Base-by-base conservation (phyloP, 2,888 invertebrate genomes). In the Platycheirus rosarum region DNA sequence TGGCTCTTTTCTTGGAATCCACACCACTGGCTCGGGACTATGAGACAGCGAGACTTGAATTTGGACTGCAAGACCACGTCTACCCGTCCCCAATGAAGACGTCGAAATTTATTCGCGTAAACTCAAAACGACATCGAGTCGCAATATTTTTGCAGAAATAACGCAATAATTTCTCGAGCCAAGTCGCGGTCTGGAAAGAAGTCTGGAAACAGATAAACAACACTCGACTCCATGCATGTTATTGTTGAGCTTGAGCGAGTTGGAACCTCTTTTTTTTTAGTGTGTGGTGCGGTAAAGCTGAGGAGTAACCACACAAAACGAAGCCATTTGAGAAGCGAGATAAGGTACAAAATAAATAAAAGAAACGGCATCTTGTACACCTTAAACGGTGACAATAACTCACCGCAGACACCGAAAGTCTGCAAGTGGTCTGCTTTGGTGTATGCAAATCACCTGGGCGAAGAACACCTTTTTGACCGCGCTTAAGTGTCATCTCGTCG, bases 321-420 rank as follows among this genome's bases (percentile, higher is more conserved):
- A 82, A 77, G 77, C 77, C 77, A 82, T 82, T 82, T 82, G 65
- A 76, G 76, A 66, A 66, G 13, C 62, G 46, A 77, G 82, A 82
- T 82, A 82, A 77, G 71, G 77, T 76, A 77, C 42, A 77, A 77
- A 73, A 82, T 82, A 82, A 82, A 82, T 82, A 82, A 82, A 77
- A 68, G 82, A 73, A 77, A 82, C 82, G 82, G 77, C 82, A 82
- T 82, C 77, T 82, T 82, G 82, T 82, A 77, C 71, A 77, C 77
- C 82, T 77, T 82, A 82, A 82, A 82, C 82, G 82, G 76, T 82
- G 82, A 82, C 82, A 82, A 82, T 82, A 82, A 82, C 82, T 82
- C 82, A 82, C 77, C 68, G 77, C 82, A 73, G 80, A 82, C 77
- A 82, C 55, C 77, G 66, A 82, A 76, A 82, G 80, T 68, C 82